These are phyloP conservation scores for Palythoa grandiflora DNA, from an alignment of 92 coral and sea anemone genomes.

Conservation along the genomic window DNA sequence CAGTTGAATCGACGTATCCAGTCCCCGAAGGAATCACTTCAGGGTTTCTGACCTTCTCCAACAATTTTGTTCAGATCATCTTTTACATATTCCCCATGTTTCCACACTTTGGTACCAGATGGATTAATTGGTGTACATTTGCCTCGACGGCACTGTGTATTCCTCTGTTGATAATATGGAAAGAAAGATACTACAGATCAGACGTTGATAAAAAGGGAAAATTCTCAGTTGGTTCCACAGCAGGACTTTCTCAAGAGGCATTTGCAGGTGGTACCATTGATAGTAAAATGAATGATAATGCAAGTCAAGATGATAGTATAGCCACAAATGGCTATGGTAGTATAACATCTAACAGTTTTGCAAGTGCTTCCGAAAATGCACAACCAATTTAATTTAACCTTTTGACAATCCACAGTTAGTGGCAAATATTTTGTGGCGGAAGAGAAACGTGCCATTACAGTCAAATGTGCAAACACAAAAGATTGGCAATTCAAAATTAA, in stretches of 20 bases:
- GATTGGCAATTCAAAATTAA: too few species aligned
- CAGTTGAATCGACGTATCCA: constrained; percentile 93
- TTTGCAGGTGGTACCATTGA: background rate
- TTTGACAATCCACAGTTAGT: too few species aligned
- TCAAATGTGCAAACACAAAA: too few species aligned
- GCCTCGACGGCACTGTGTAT: constrained; percentile 69
- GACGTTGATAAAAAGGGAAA: constrained; percentile 71
- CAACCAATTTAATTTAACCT: background rate
- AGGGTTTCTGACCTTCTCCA: constrained; percentile 88
- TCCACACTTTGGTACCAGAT: constrained; percentile 81
- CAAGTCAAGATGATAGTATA: background rate
- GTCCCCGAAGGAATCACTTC: constrained; percentile 94
- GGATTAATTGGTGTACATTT: constrained; percentile 93
- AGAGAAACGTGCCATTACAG: too few species aligned
- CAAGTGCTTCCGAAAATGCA: background rate
- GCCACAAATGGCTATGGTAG: constrained; percentile 19
- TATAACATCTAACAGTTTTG: background rate
- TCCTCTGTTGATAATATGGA: constrained; percentile 75
- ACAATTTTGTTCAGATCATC: constrained; percentile 89
- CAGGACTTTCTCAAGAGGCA: background rate
- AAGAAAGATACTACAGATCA: constrained; percentile 84
- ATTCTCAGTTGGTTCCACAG: background rate
- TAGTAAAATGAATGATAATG: background rate
- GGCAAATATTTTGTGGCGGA: too few species aligned
- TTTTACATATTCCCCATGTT: constrained; percentile 91